Evolutionary conservation across 2,888 invertebrate species (phyloP), one percentile per base, ranked within the genome.

Genomic region (Chrysodeixis includens): DNA sequence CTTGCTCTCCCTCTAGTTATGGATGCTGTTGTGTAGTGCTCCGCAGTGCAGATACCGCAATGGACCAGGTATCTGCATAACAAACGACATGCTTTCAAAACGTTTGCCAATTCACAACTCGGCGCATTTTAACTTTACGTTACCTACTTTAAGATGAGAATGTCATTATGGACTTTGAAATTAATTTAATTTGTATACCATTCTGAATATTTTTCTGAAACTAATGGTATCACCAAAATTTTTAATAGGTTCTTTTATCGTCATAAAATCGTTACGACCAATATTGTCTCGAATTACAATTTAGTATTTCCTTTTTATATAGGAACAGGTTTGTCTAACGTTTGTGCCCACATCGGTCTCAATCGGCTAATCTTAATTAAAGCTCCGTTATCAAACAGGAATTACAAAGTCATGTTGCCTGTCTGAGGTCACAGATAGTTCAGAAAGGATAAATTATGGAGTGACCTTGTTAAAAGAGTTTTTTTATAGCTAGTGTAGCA

Each of bases 11-110:
- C 52, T 62, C 18, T 62, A 68, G 55, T 57, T 71, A 63, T 67
- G 56, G 56, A 70, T 62, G 52, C 7, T 67, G 49, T 16, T 54
- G 55, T 73, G 59, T 64, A 64, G 61, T 52, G 44, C 52, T 69
- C 52, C 76, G 80, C 79, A 80, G 54, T 80, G 80, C 80, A 51
- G 82, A 76, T 80, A 61, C 68, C 64, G 74, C 69, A 72, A 52
- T 61, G 63, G 61, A 56, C 52, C 57, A 61, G 51, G 59, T 62
- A 60, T 66, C 57, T 52, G 70, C 67, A 71, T 68, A 65, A 63
- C 53, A 30, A 30, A 70, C 52, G 30, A 52, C 26, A 32, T 63
- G 26, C 5, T n/a, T 26, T 40, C 46, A 59, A 60, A 70, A 57
- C 4, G 14, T 49, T 20, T 35, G 14, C 22, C 14, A 54, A 18